Percentiles rank a stretch among this genome's conserved stretches.
phyloP scores from a whole-genome alignment of 1,140 invertebrate genomes.

The Drosophila orena region DNA sequence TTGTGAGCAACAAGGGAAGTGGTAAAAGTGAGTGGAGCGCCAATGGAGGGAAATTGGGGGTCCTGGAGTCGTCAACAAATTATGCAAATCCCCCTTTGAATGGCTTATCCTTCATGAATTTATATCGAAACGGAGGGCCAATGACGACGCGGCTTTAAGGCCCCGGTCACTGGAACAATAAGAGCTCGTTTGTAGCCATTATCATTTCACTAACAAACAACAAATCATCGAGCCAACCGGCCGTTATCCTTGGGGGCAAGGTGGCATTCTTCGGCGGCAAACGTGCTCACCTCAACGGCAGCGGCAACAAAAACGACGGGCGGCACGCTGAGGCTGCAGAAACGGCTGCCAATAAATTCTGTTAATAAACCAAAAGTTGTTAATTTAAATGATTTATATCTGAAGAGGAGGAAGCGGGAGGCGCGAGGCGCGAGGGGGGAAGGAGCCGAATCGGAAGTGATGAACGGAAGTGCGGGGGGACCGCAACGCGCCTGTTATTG shows the following conservation, averaged over 20 bases:
- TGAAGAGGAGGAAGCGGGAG: slow-evolving; percentile 18
- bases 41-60: slow-evolving; percentile 15
- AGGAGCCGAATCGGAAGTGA: slow-evolving; percentile 15
- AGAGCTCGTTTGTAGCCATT: slow-evolving; percentile 83
- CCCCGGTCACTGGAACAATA: slow-evolving; percentile 68
- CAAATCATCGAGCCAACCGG: slow-evolving; percentile 68
- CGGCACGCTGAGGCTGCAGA: slow-evolving; percentile 70
- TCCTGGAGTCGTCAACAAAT: slow-evolving; percentile 55
- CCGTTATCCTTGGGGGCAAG: slow-evolving; percentile 24
- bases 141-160: slow-evolving; percentile 67
- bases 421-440: too few relatives aligned
- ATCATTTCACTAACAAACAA: slow-evolving; percentile 83
- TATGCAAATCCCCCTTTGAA: slow-evolving; percentile 75
- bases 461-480: neutral
- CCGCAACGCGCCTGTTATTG: slow-evolving; percentile 55
- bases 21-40: slow-evolving; percentile 17
- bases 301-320: slow-evolving; percentile 14
- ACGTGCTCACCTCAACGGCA: slow-evolving; percentile 62
- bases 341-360: slow-evolving; percentile 83
- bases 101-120: slow-evolving; percentile 82
- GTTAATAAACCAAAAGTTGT: slow-evolving; percentile 85
- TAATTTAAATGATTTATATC: slow-evolving; percentile 85
- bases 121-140: slow-evolving; percentile 74
- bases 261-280: slow-evolving; percentile 7
- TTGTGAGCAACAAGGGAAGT: slow-evolving; percentile 27